These are phyloP conservation scores for Pantherophis alleghaniensis DNA, from an alignment of 2,797 vertebrate species.

Conservation along the genomic window DNA sequence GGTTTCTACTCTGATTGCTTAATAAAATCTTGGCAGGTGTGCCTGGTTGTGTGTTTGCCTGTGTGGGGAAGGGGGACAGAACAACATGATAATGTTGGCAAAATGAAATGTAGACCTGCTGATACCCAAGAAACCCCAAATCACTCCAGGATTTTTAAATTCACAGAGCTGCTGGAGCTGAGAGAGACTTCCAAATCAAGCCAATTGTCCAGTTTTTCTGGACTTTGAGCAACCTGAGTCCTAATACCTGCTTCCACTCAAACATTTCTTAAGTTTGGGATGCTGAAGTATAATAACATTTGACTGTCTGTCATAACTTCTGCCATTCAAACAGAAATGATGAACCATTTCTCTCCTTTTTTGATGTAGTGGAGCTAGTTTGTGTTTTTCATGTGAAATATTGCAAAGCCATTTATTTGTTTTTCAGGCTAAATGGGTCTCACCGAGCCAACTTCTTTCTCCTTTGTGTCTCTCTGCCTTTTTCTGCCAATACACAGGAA, in stretches of 20 bases:
- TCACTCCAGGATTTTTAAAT: background rate
- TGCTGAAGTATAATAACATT: background rate
- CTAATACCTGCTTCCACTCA: background rate
- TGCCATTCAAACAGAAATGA: background rate
- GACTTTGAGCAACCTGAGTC: background rate
- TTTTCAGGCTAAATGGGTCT: background rate
- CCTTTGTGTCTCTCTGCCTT: background rate
- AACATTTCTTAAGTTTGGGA: background rate
- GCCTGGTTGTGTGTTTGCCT: too few species aligned
- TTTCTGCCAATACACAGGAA: background rate
- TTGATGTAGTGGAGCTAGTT: background rate
- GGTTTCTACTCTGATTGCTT: too few species aligned
- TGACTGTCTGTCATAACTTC: background rate
- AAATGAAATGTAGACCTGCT: background rate
- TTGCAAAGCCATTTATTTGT: background rate
- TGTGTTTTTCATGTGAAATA: background rate
- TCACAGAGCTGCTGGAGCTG: background rate
- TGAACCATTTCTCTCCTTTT: background rate
- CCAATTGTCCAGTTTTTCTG: background rate
- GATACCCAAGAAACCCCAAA: background rate
- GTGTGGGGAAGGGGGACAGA: too few species aligned
- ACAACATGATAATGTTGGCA: background rate
- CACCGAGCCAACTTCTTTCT: background rate
- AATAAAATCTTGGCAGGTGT: too few species aligned
- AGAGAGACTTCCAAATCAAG: background rate